Evolutionary conservation across 2,797 vertebrate genomes (phyloP).

Genomic region (Rhabdomys pumilio): DNA sequence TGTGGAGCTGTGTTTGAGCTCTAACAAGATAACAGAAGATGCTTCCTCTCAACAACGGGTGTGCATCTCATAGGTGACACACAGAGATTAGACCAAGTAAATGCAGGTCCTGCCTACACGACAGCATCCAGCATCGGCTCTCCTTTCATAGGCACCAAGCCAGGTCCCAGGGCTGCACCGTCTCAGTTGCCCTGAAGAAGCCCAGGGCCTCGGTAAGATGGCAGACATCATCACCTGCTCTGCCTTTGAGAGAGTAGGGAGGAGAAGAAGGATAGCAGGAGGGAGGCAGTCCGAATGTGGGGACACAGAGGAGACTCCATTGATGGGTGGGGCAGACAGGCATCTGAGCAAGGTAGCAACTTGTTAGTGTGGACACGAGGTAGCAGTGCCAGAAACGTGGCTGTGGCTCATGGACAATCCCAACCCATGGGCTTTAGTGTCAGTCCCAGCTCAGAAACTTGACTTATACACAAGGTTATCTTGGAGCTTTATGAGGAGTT

Average conservation of each 20-base stretch:
- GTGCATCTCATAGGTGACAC: not conserved
- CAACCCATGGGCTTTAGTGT: not conserved
- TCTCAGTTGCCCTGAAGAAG: not conserved
- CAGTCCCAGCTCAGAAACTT: not conserved
- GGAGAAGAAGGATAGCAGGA: not conserved
- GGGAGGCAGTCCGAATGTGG: too few species aligned
- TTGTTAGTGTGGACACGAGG: not conserved
- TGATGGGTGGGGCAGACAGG: not conserved
- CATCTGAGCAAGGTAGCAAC: not conserved
- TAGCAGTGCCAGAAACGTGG: not conserved
- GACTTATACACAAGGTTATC: not conserved
- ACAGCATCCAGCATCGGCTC: not conserved
- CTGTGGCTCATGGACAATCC: not conserved
- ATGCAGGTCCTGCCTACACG: not conserved
- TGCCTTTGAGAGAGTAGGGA: not conserved
- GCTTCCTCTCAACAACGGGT: not conserved
- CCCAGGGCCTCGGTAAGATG: not conserved
- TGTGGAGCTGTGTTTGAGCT: not conserved
- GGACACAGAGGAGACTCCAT: not conserved
- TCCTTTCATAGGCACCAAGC: rapidly evolving
- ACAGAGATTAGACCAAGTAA: not conserved
- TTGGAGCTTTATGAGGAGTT: not conserved
- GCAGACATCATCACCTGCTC: rapidly evolving
- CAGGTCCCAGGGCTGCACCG: not conserved
- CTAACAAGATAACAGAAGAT: not conserved